phyloP scores from a whole-genome alignment of 2,797 vertebrate genomes.

The Liasis olivaceus region DNA sequence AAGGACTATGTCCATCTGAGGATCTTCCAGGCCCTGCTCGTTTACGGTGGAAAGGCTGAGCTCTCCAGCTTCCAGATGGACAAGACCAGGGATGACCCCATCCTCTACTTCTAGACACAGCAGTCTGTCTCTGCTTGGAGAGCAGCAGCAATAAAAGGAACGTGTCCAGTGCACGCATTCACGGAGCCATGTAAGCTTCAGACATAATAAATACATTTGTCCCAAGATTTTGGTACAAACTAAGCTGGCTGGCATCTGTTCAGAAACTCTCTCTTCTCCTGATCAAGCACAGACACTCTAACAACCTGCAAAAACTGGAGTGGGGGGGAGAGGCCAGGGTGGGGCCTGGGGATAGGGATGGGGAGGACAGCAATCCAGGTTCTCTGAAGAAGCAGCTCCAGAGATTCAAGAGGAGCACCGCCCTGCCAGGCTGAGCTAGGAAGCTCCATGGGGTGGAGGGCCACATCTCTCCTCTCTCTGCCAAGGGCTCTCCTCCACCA shows the following conservation, averaged over 20 bases:
- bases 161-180: neutral
- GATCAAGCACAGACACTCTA: neutral
- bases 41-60: rapidly evolving
- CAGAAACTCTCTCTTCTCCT: neutral
- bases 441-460: no score
- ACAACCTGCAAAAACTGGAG: neutral
- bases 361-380: neutral
- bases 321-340: neutral
- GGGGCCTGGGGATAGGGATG: neutral
- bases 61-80: neutral
- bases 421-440: neutral
- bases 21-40: neutral
- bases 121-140: neutral
- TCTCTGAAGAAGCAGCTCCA: neutral
- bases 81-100: neutral
- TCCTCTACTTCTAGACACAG: neutral
- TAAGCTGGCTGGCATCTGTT: neutral
- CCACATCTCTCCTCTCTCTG: neutral
- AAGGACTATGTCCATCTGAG: neutral
- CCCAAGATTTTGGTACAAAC: neutral
- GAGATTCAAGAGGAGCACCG: neutral
- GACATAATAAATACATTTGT: neutral
- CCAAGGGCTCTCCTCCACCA: neutral
- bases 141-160: neutral
- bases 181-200: neutral